Conservation (phyloP, 2,888 invertebrate species). For the Epistrophella euchroma region DNA sequence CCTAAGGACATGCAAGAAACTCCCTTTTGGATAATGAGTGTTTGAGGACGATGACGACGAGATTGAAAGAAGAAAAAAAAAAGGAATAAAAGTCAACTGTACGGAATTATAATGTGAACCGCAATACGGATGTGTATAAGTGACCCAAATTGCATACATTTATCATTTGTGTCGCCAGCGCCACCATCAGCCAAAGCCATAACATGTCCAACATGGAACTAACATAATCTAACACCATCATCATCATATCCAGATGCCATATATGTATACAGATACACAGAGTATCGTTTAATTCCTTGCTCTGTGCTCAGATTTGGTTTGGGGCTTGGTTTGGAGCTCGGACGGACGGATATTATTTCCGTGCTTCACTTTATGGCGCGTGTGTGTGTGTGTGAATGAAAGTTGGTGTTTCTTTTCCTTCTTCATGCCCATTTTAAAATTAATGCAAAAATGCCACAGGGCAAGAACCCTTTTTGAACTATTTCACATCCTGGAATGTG, state of each 20-base stretch:
- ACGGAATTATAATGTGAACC: slow-evolving; percentile 75
- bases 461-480: slow-evolving; percentile 71
- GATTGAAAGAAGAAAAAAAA: slow-evolving; percentile 26
- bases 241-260: slow-evolving; percentile 35
- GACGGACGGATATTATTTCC: slow-evolving; percentile 39
- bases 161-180: slow-evolving; percentile 69
- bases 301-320: slow-evolving; percentile 56
- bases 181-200: slow-evolving; percentile 29
- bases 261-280: neutral
- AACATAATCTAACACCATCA: slow-evolving; percentile 31
- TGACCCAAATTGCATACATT: slow-evolving; percentile 75
- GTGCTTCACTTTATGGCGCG: slow-evolving; percentile 10
- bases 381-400: neutral
- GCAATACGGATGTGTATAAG: slow-evolving; percentile 75
- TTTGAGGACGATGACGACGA: slow-evolving; percentile 50
- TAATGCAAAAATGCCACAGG: slow-evolving; percentile 57
- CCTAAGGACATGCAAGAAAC: slow-evolving; percentile 30
- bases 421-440: slow-evolving; percentile 54
- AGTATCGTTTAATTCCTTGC: slow-evolving; percentile 35
- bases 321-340: neutral
- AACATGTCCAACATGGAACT: slow-evolving; percentile 24
- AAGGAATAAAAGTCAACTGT: slow-evolving; percentile 71
- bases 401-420: neutral
- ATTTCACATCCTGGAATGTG: slow-evolving; percentile 66
- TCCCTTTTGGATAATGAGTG: slow-evolving; percentile 53